These are phyloP conservation scores for Atherinomorus stipes DNA, from an alignment of 2,113 vertebrate genomes.

Conservation along the genomic window DNA sequence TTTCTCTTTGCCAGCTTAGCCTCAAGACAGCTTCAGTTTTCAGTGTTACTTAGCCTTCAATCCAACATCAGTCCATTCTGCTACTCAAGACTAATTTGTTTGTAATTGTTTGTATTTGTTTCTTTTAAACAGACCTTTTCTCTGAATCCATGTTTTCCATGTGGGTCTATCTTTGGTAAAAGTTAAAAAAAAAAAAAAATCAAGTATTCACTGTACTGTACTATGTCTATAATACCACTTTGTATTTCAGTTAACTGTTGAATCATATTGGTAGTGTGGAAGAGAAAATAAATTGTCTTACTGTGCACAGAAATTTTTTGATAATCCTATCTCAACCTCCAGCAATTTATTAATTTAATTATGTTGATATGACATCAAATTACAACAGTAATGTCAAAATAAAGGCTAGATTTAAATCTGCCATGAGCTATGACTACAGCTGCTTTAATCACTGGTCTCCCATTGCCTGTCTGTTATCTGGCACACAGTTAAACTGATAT, in stretches of 20 bases:
- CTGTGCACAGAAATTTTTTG: not conserved
- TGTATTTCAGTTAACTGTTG: no score
- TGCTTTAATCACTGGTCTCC: no score
- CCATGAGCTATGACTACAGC: no score
- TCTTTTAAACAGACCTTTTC: no score
- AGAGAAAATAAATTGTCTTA: not conserved
- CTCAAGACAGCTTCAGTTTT: not conserved
- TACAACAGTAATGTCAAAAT: not conserved
- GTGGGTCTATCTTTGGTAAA: not conserved
- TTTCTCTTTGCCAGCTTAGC: not conserved
- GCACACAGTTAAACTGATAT: no score
- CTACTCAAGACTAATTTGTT: no score
- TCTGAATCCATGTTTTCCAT: not conserved
- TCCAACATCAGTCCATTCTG: not conserved
- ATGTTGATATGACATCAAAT: slow-evolving; percentile 4
- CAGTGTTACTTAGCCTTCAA: not conserved
- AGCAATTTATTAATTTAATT: slow-evolving; percentile 10
- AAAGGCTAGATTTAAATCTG: slow-evolving; percentile 12
- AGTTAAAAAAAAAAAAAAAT: no score
- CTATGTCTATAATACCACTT: not conserved
- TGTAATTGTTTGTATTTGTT: no score
- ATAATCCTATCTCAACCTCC: slow-evolving; percentile 13
- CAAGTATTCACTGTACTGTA: not conserved
- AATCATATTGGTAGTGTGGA: no score
- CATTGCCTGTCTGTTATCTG: no score